phyloP scores from a whole-genome alignment of 2,797 vertebrate species.

The Botia kubotai region DNA sequence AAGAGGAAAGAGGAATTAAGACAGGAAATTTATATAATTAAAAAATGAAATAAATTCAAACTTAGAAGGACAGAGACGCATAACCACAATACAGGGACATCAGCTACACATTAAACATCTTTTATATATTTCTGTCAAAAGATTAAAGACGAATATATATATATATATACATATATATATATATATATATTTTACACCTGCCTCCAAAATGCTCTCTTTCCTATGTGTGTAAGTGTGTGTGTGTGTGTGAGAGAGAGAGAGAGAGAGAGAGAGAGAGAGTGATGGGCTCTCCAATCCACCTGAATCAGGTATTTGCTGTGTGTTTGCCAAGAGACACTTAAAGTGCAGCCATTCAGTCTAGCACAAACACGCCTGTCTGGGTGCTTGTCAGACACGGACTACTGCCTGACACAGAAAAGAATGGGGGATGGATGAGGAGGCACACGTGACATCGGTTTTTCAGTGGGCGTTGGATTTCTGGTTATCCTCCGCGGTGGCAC shows the following conservation, averaged over 20 bases:
- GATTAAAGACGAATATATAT: too few species aligned
- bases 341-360: conserved; percentile 75
- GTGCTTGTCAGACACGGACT: conserved; percentile 43
- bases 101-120: too few species aligned
- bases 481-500: conserved; percentile 8
- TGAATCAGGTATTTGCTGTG: conserved; percentile 76
- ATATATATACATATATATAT: too few species aligned
- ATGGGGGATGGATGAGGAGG: conserved; percentile 17
- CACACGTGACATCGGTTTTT: background rate
- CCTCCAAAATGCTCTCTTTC: background rate
- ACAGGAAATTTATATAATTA: too few species aligned
- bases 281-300: conserved; percentile 64
- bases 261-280: background rate
- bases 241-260: background rate
- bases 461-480: conserved; percentile 9
- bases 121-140: too few species aligned
- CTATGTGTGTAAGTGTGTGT: conserved; percentile 6
- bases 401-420: conserved; percentile 41
- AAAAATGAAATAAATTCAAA: too few species aligned
- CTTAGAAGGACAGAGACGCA: too few species aligned
- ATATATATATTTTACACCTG: too few species aligned
- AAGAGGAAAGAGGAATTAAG: too few species aligned
- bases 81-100: too few species aligned
- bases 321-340: conserved; percentile 76
- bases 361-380: conserved; percentile 73